A percentile compares a stretch with the other conserved stretches of the same genome.
These are phyloP conservation scores for Mimas tiliae DNA, from an alignment of 2,888 invertebrate species.

Conservation along the genomic window DNA sequence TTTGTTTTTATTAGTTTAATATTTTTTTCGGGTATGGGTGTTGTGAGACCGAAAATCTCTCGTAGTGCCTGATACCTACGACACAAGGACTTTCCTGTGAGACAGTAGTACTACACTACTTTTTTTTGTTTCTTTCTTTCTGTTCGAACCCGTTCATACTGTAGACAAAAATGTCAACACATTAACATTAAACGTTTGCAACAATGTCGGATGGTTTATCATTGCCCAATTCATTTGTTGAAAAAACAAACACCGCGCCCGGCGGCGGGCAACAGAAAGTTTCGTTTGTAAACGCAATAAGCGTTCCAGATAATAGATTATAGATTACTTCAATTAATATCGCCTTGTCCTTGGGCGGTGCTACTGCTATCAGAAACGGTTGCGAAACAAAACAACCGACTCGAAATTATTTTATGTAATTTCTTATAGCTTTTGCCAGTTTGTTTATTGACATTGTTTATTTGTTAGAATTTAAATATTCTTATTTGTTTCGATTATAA, in stretches of 20 bases:
- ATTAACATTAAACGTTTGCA: too few species aligned
- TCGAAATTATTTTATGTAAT: not conserved
- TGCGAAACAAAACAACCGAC: constrained; percentile 1
- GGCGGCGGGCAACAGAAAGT: not conserved
- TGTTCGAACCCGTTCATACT: too few species aligned
- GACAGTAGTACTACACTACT: too few species aligned
- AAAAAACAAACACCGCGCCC: not conserved
- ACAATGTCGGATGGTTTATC: too few species aligned
- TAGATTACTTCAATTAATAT: constrained; percentile 46
- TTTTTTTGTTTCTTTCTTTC: too few species aligned
- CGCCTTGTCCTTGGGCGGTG: constrained; percentile 30
- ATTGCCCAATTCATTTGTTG: not conserved
- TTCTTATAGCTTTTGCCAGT: constrained; percentile 6
- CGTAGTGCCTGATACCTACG: too few species aligned
- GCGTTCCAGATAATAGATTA: constrained; percentile 45
- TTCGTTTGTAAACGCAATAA: constrained; percentile 40
- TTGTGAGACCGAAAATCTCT: too few species aligned
- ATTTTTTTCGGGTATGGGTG: too few species aligned
- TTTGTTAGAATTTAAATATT: not conserved
- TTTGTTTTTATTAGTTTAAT: too few species aligned
- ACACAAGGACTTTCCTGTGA: too few species aligned
- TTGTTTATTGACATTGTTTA: not conserved
- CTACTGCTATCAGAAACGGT: constrained; percentile 19
- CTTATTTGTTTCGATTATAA: too few species aligned
- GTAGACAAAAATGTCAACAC: too few species aligned